These are phyloP conservation scores for Leontocebus nigricollis DNA, from an alignment of 2,797 vertebrate species.

Conservation along the genomic window DNA sequence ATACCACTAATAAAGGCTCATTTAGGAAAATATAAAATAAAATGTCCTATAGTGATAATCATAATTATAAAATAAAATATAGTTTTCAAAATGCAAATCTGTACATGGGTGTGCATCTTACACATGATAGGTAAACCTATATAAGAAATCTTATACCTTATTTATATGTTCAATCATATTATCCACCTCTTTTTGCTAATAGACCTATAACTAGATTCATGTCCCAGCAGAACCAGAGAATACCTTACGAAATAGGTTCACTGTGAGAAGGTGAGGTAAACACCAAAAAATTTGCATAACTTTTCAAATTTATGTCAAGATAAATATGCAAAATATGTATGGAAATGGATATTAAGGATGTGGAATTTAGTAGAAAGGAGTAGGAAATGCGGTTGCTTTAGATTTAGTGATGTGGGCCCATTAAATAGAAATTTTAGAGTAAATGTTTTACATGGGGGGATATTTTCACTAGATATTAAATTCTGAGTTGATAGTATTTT, in stretches of 20 bases:
- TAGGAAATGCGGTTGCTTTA: not conserved
- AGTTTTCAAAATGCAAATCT: not conserved
- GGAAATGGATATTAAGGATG: not conserved
- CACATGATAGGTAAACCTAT: not conserved
- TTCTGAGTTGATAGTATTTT: not conserved
- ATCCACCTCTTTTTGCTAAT: not conserved
- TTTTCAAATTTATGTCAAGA: not conserved
- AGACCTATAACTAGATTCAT: not conserved
- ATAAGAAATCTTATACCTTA: not conserved
- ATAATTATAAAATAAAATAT: not conserved
- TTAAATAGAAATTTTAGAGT: not conserved
- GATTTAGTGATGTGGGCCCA: not conserved
- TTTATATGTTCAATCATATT: not conserved
- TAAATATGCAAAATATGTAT: not conserved
- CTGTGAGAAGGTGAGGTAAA: not conserved
- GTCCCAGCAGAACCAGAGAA: not conserved
- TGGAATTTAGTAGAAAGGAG: not conserved
- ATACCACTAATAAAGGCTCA: not conserved
- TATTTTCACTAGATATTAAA: not conserved
- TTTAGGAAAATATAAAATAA: not conserved
- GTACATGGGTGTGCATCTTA: rapidly evolving
- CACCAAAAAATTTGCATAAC: not conserved
- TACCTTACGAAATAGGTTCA: not conserved
- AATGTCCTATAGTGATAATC: not conserved
- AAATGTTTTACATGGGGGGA: not conserved